Conservation (phyloP, 30 jellyfish, hydroid and myxozoan species). For the Hydractinia symbiolongicarpus region DNA sequence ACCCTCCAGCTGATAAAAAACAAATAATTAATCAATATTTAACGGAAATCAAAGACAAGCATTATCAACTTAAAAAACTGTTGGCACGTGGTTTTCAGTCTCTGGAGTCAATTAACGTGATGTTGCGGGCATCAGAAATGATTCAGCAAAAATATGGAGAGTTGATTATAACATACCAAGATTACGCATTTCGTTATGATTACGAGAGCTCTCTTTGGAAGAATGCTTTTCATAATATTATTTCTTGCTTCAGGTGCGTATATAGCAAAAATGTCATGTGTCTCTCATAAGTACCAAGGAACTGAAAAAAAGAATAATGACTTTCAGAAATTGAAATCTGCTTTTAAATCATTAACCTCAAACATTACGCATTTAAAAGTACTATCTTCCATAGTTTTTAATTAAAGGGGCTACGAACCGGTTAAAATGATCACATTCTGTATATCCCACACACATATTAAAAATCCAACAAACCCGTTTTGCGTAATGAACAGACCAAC, state of each 20-base stretch:
- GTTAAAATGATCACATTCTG: too few species aligned
- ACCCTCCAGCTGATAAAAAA: neutral
- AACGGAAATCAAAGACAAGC: slow-evolving; percentile 9
- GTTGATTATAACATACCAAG: slow-evolving; percentile 65
- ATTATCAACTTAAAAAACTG: slow-evolving; percentile 23
- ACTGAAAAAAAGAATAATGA: too few species aligned
- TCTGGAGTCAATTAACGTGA: slow-evolving; percentile 39
- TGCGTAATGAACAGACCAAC: too few species aligned
- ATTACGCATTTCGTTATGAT: slow-evolving; percentile 56
- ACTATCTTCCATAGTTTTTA: too few species aligned
- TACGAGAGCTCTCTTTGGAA: slow-evolving; percentile 80
- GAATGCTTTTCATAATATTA: slow-evolving; percentile 67
- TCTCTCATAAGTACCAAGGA: too few species aligned
- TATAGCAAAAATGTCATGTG: too few species aligned
- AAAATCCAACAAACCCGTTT: too few species aligned
- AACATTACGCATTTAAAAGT: too few species aligned
- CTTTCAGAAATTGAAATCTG: too few species aligned
- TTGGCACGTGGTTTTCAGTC: slow-evolving; percentile 29
- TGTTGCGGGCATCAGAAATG: slow-evolving; percentile 44
- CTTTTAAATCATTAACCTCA: too few species aligned
- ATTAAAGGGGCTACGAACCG: too few species aligned
- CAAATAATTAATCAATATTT: neutral
- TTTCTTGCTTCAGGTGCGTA: slow-evolving; percentile 39
- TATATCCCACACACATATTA: too few species aligned
- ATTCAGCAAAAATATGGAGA: slow-evolving; percentile 68